Evolutionary conservation across 2,797 vertebrate genomes (phyloP).

Genomic region (Anabacerthia variegaticeps): DNA sequence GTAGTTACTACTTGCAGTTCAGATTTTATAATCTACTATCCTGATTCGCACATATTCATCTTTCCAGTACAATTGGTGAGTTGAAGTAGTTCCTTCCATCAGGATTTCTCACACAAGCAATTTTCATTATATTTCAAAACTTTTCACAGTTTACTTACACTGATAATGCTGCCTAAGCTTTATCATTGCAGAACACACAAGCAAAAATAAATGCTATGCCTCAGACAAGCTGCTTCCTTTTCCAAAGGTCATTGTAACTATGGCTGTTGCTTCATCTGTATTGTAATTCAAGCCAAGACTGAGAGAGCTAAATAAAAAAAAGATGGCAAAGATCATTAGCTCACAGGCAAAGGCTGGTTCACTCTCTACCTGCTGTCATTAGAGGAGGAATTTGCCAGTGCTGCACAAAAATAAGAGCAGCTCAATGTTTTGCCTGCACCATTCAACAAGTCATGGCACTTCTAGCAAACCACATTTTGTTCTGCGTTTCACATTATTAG

Average conservation of each 20-base stretch:
- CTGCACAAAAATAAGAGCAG: not conserved
- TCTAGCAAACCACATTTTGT: not conserved
- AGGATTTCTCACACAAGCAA: not conserved
- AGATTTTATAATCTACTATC: not conserved
- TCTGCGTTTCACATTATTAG: not conserved
- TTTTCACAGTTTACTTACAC: not conserved
- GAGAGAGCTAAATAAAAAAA: not conserved
- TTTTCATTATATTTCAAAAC: not conserved
- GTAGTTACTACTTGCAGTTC: not conserved
- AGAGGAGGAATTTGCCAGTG: not conserved
- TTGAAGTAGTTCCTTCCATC: not conserved
- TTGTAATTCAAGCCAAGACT: not conserved
- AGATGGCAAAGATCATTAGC: not conserved
- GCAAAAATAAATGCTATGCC: not conserved
- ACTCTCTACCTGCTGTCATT: not conserved
- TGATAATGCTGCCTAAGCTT: not conserved
- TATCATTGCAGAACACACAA: not conserved
- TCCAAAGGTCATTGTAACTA: not conserved
- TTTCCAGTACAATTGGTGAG: not conserved
- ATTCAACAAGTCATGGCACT: rapidly evolving
- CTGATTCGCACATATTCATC: not conserved
- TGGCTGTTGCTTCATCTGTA: not conserved
- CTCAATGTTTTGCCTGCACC: not conserved
- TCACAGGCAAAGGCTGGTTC: not conserved
- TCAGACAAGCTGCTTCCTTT: not conserved